These are phyloP conservation scores for Botia kubotai DNA, from an alignment of 2,797 vertebrate genomes.

Conservation along the genomic window DNA sequence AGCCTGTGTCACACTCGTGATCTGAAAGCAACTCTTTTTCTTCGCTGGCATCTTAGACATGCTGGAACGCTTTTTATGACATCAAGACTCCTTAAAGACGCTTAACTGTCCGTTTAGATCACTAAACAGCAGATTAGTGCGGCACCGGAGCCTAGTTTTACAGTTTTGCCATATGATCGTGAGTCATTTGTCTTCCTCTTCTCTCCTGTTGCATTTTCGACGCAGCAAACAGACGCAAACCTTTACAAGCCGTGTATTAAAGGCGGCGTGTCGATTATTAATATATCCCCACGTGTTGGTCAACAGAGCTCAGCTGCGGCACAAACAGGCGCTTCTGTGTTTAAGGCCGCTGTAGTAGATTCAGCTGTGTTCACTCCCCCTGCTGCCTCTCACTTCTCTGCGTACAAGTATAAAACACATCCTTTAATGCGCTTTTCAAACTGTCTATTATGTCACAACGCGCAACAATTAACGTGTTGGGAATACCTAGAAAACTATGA, in stretches of 20 bases:
- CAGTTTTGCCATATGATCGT: slow-evolving; percentile 70
- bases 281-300: slow-evolving; percentile 18
- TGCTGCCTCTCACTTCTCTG: slow-evolving; percentile 76
- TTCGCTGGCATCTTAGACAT: slow-evolving; percentile 99
- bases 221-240: slow-evolving; percentile 47
- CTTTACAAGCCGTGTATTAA: background rate
- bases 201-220: slow-evolving; percentile 81
- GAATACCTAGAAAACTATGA: background rate
- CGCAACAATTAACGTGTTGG: background rate
- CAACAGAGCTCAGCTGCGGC: slow-evolving; percentile 25
- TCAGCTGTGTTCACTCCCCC: slow-evolving; percentile 74
- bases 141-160: slow-evolving; percentile 45
- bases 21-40: slow-evolving; percentile 99
- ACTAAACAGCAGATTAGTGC: slow-evolving; percentile 17
- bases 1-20: slow-evolving; percentile 98
- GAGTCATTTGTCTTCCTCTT: slow-evolving; percentile 76
- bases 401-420: slow-evolving; percentile 85
- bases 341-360: slow-evolving; percentile 70
- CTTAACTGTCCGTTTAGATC: background rate
- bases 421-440: slow-evolving; percentile 61
- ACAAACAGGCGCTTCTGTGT: slow-evolving; percentile 61
- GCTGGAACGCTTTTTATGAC: slow-evolving; percentile 57
- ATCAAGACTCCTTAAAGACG: slow-evolving; percentile 38
- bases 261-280: slow-evolving; percentile 50
- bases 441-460: background rate